Evolutionary conservation across 1,140 invertebrate genomes (phyloP), one percentile per base, ranked within the genome.

Genomic region (Neodiprion pinetum): DNA sequence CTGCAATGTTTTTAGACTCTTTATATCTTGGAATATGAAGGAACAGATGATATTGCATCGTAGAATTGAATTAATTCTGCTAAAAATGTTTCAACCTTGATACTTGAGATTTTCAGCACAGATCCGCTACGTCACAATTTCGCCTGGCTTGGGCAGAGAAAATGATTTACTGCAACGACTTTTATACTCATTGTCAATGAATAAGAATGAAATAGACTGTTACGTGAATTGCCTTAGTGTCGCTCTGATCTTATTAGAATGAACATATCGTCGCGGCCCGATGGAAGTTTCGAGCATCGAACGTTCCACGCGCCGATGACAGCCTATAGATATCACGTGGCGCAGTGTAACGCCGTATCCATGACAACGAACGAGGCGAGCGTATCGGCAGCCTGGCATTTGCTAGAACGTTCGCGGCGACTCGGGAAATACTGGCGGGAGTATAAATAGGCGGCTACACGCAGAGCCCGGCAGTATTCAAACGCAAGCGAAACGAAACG

Each of bases 91-190:
- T 21, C 17, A 21, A 21, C 17, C 17, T 21, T 21, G 17, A 21
- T 21, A n/a, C 40, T 28, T 40, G 28, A 83, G 82, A 76, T 83
- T 53, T 77, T 72, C 61, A 83, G 79, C 72, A 83, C 81, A 1
- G 82, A 83, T 73, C 76, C 78, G 28, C 71, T 83, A 1, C 81
- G 81, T 0, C 82, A 47, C 82, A 83, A 65, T 75, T 83, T 66
- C 82, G 82, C 17, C 65, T 70, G 65, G 70, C 73, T 0, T 83
- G 82, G 14, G 77, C 80, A 1, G 81, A 83, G 11, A 83, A 83
- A 53, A 74, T 83, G 7, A 83, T 53, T 10, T 53, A 53, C 50
- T 53, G 50, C 50, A 14, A 53, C 50, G 50, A 83, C 84, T 71
- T 90, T 88, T 10, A 53, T 14, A 53, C 50, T 14, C 50, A 53